Evolutionary conservation across 2,888 invertebrate genomes (phyloP), one percentile per base, ranked within the genome.

Genomic region (Tachina grossa): DNA sequence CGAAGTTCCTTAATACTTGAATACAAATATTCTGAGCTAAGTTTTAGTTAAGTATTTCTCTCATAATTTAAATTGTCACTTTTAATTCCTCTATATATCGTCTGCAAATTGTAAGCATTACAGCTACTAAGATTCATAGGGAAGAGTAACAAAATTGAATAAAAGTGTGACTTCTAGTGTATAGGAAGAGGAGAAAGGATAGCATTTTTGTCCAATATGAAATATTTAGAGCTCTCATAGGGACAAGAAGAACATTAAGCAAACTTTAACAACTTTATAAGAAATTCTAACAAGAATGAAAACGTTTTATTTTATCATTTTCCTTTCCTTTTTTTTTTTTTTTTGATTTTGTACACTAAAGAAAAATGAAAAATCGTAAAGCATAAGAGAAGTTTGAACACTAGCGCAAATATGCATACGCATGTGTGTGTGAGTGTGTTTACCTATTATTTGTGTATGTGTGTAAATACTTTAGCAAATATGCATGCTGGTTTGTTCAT

Each of bases 201-300:
- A 51, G 11, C 10, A 77, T 59, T 51, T 57, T 49, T 49, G 68
- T 39, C 57, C 59, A 8, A 59, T 45, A 49, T 39, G 8, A 55
- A 31, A 45, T 53, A 63, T 63, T 45, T 79, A 39, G 16, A 63
- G 49, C 53, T 68, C 71, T 6, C 47, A 69, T 5, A 41, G 59
- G 83, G 78, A 74, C 41, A 59, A 49, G 65, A 83, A 78, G 63
- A 83, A 78, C 69, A 69, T 53, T 71, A 53, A 81, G 47, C 61
- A 81, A 78, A 78, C 69, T 82, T 78, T 81, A 61, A 77, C 49
- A 53, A 69, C 74, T 74, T 84, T 71, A 65, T 77, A 80, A 69
- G 77, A 57, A 68, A 68, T 77, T 81, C 63, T 49, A 71, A 76
- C 39, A 65, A 76, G 65, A 80, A 76, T 80, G 47, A 68, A 75